Evolutionary conservation across 1,140 invertebrate genomes (phyloP), one percentile per base, ranked within the genome.

Genomic region (Neodiprion fabricii): DNA sequence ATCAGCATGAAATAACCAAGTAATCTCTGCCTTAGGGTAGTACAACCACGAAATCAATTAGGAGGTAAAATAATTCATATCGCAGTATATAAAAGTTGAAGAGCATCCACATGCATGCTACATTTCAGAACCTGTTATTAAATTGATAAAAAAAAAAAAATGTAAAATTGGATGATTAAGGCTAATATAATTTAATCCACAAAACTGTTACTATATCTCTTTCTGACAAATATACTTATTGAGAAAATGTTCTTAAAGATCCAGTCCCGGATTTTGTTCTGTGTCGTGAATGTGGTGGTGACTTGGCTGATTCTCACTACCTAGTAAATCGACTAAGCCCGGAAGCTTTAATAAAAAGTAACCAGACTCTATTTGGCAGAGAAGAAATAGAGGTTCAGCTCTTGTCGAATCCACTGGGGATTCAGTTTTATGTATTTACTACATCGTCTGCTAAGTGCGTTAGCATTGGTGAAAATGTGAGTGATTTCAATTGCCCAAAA

Each of bases 211-310:
- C 4, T 21, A 5, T 14, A 65, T 3, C 12, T 7, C 12, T 65
- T 14, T 65, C 61, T 7, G 7, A 14, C 12, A 65, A 14, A 65
- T 65, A 65, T 7, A 7, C 61, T 65, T 5, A 65, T 14, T 65
- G 17, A 65, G 61, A 17, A 14, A 65, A 69, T 47, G 12, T 69
- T 69, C 12, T 14, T 69, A 14, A 9, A 47, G 21, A 69, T 69
- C 40, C 40, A 5, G 40, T 23, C 10, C 40, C 81, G 89, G 89
- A 90, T 78, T 81, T 87, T 72, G 80, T 90, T 70, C 76, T 90
- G 9, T 90, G 90, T 78, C 85, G 89, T 66, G 84, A 88, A 82
- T 90, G 90, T 78, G 90, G 90, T 12, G 85, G 85, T 76, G 89
- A 90, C 76, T 79, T 90, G 71, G 89, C 86, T 1, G 89, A 90